Evolutionary conservation across 2,113 vertebrate species (phyloP).

Genomic region (Paralichthys olivaceus): DNA sequence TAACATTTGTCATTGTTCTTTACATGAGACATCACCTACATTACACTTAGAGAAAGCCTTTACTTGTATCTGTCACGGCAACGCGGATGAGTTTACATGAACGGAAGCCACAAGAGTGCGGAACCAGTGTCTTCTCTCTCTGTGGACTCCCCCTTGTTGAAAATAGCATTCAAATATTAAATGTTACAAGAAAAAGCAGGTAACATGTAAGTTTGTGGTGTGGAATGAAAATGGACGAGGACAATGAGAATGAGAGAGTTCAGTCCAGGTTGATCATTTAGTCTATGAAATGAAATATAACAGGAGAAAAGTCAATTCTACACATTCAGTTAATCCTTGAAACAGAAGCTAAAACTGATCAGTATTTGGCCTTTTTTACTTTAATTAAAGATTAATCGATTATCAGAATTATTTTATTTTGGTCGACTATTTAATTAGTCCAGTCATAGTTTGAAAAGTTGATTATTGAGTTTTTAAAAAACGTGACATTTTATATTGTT

Average conservation of each 20-base stretch:
- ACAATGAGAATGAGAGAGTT: neutral
- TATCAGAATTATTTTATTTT: too few species aligned
- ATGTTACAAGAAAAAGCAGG: too few species aligned
- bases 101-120: neutral
- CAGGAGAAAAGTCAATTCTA: too few species aligned
- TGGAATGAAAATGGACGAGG: neutral
- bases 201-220: too few species aligned
- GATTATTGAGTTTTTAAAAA: too few species aligned
- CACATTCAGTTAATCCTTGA: too few species aligned
- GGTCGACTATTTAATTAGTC: neutral
- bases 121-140: neutral
- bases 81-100: constrained; percentile 5
- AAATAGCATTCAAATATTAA: constrained; percentile 5
- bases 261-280: too few species aligned
- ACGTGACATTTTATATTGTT: too few species aligned
- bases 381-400: too few species aligned
- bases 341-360: too few species aligned
- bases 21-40: constrained; percentile 5
- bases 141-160: neutral
- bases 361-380: too few species aligned
- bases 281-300: too few species aligned
- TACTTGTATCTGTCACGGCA: constrained; percentile 41
- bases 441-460: neutral
- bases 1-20: constrained; percentile 17
- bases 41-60: constrained; percentile 39